phyloP scores from a whole-genome alignment of 2,113 vertebrate genomes.

The Halichoerus grypus region DNA sequence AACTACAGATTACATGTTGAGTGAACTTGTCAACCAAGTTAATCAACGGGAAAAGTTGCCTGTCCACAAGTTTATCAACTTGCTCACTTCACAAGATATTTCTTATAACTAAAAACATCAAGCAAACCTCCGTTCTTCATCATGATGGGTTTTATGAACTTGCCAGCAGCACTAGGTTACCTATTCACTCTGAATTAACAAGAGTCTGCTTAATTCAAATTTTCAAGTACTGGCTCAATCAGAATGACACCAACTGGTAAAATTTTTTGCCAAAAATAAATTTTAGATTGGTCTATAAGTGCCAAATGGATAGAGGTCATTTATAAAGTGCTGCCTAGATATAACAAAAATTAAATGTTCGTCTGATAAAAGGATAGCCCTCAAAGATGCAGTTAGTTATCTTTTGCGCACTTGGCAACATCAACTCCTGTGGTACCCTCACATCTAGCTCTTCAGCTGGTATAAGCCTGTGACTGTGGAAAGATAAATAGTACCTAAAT shows the following conservation, averaged over 20 bases:
- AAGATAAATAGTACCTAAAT: slow-evolving; percentile 14
- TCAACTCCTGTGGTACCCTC: not conserved
- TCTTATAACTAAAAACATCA: not conserved
- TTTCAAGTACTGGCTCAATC: not conserved
- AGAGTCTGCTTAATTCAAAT: not conserved
- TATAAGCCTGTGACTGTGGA: not conserved
- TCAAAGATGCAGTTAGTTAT: not conserved
- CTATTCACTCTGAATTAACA: not conserved
- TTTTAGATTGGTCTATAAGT: not conserved
- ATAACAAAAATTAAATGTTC: slow-evolving; percentile 33
- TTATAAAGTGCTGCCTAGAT: not conserved
- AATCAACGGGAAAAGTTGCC: not conserved
- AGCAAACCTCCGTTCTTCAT: slow-evolving; percentile 14
- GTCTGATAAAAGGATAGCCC: not conserved
- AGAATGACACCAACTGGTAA: not conserved
- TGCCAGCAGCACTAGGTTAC: not conserved
- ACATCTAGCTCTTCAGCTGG: not conserved
- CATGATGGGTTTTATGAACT: not conserved
- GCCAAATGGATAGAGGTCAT: not conserved
- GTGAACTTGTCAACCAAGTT: not conserved
- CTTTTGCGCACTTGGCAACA: not conserved
- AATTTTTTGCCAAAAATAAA: not conserved
- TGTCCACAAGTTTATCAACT: slow-evolving; percentile 17
- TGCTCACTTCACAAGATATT: not conserved
- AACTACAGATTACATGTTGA: not conserved